Percentiles rank a stretch among this genome's conserved stretches.
Evolutionary conservation across 1,140 invertebrate species (phyloP).

Genomic region (Drosophila guanche): DNA sequence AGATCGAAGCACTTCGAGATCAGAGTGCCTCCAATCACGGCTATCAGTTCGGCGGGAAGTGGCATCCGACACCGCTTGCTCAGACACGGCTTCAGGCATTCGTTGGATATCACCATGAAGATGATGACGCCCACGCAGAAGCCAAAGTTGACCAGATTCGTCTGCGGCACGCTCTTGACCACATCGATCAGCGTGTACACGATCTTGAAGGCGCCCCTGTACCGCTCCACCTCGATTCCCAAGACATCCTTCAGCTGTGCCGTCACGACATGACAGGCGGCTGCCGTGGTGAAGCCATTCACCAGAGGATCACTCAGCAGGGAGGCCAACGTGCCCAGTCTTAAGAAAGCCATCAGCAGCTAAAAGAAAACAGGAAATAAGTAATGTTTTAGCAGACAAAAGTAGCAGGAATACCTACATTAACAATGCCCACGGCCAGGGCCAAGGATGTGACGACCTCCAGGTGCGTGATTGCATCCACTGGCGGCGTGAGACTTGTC

Average conservation of each 20-base stretch:
- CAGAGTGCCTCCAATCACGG: constrained; percentile 90
- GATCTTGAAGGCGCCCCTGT: constrained; percentile 90
- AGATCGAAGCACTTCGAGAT: constrained; percentile 85
- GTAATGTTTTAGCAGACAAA: not conserved
- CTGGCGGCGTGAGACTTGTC: constrained; percentile 14
- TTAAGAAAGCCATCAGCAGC: constrained; percentile 91
- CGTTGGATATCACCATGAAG: constrained; percentile 90
- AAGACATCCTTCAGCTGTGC: constrained; percentile 95
- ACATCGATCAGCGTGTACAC: constrained; percentile 88
- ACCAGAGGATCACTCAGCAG: constrained; percentile 95
- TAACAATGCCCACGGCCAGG: constrained; percentile 66
- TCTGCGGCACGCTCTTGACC: constrained; percentile 85
- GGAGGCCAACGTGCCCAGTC: constrained; percentile 92
- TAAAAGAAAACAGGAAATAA: constrained; percentile 83
- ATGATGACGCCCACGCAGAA: constrained; percentile 89
- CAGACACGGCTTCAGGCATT: constrained; percentile 91
- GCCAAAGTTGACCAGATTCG: constrained; percentile 88
- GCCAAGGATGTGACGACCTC: constrained; percentile 76
- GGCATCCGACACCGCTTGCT: constrained; percentile 90
- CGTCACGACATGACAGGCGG: constrained; percentile 94
- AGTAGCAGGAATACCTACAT: constrained; percentile 46
- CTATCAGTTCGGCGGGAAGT: constrained; percentile 93
- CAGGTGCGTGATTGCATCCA: constrained; percentile 46
- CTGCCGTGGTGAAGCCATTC: constrained; percentile 95
- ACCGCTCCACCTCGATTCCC: constrained; percentile 88